Conservation (phyloP, 2,797 vertebrate species). For the Hyperoplus lanceolatus region DNA sequence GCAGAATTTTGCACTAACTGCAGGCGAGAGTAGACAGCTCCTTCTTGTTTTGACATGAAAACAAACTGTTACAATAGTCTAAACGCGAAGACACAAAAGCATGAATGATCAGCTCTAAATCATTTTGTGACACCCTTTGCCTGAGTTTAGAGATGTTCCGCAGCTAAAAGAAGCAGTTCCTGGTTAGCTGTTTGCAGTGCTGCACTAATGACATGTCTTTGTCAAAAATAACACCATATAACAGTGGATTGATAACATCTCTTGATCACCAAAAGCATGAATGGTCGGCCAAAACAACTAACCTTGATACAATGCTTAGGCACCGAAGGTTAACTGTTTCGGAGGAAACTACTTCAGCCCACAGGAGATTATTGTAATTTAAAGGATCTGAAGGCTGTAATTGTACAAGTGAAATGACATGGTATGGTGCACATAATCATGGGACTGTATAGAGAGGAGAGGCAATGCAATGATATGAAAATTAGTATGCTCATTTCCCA, state of each 20-base stretch:
- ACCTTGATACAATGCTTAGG: constrained; percentile 62
- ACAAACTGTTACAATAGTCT: too few species aligned
- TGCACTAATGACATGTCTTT: too few species aligned
- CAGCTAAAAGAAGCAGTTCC: too few species aligned
- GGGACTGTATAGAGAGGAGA: constrained; percentile 38
- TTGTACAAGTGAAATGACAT: constrained; percentile 54
- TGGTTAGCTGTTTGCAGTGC: too few species aligned
- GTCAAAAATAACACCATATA: too few species aligned
- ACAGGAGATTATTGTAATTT: constrained; percentile 70
- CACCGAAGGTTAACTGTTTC: constrained; percentile 69
- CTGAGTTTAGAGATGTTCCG: too few species aligned
- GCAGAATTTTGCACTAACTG: too few species aligned
- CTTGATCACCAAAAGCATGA: constrained; percentile 38
- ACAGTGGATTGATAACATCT: constrained; percentile 46
- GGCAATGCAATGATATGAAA: constrained; percentile 62
- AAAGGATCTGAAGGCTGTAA: constrained; percentile 50
- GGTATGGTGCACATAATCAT: constrained; percentile 43
- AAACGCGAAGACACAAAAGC: too few species aligned
- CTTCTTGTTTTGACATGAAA: too few species aligned
- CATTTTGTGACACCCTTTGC: too few species aligned
- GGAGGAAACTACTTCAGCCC: constrained; percentile 55
- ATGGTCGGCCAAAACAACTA: constrained; percentile 71
- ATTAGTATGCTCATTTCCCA: constrained; percentile 69
- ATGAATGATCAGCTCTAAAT: too few species aligned
- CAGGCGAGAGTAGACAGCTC: too few species aligned